A percentile compares a stretch with the other conserved stretches of the same genome.
Evolutionary conservation across 2,797 vertebrate genomes (phyloP).

Genomic region (Tadarida brasiliensis): DNA sequence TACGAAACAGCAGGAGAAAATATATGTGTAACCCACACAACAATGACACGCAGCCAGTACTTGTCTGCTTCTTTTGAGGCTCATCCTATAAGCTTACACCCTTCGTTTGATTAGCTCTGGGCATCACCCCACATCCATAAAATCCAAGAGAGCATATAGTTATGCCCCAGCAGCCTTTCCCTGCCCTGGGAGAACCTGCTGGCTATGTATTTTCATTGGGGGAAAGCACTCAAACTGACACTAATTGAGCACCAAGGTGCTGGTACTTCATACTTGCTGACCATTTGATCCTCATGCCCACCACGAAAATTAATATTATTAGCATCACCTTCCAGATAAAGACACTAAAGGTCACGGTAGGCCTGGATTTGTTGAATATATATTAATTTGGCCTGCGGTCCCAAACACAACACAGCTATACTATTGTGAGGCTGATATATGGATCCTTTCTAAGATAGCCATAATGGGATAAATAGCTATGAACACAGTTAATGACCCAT

Average conservation of each 20-base stretch:
- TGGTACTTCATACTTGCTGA: neutral
- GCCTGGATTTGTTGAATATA: neutral
- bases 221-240: neutral
- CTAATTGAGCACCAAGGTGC: neutral
- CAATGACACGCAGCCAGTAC: neutral
- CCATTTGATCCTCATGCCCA: neutral
- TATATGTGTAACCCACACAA: neutral
- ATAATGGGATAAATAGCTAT: neutral
- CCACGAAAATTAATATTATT: neutral
- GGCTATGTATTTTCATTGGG: rapidly evolving
- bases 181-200: neutral
- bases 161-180: neutral
- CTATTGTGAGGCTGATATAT: neutral
- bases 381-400: neutral
- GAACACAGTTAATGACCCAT: neutral
- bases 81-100: neutral
- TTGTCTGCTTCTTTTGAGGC: neutral
- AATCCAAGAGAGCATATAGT: neutral
- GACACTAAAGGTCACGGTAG: neutral
- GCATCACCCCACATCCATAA: neutral
- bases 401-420: neutral
- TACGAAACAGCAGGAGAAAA: neutral
- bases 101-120: neutral
- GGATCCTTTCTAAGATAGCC: neutral
- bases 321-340: constrained; percentile 24